phyloP scores from a whole-genome alignment of 92 coral and sea anemone genomes.

The Heteractis magnifica region DNA sequence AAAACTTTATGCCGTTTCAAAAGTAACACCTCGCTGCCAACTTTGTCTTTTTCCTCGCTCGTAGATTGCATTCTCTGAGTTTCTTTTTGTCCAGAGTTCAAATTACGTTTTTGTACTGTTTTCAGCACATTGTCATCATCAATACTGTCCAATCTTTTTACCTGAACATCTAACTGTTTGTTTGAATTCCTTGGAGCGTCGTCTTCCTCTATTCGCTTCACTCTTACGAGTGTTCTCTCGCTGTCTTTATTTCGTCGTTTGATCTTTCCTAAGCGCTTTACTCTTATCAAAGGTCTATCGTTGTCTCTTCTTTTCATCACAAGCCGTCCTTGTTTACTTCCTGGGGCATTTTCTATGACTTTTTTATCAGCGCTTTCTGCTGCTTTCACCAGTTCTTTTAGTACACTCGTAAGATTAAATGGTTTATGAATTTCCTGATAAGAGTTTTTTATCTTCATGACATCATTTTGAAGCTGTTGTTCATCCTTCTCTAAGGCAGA shows the following conservation, averaged over 20 bases:
- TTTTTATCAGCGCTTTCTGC: not conserved
- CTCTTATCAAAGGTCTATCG: slow-evolving; percentile 9
- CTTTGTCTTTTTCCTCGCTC: too few species aligned
- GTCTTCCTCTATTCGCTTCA: slow-evolving; percentile 18
- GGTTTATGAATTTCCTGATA: not conserved
- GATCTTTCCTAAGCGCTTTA: not conserved
- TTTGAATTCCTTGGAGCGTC: not conserved
- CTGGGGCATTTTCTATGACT: not conserved
- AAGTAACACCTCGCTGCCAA: too few species aligned
- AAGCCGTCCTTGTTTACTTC: not conserved
- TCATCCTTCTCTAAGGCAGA: slow-evolving; percentile 29
- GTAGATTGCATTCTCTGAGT: too few species aligned
- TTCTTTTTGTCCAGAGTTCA: too few species aligned
- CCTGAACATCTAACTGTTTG: slow-evolving; percentile 42
- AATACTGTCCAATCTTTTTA: slow-evolving; percentile 51
- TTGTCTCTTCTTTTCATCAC: not conserved
- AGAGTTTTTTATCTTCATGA: not conserved
- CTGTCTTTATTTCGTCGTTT: slow-evolving; percentile 6
- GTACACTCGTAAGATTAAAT: slow-evolving; percentile 22
- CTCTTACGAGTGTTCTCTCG: slow-evolving; percentile 17
- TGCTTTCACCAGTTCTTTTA: slow-evolving; percentile 20
- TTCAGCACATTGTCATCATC: not conserved
- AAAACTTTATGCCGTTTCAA: too few species aligned
- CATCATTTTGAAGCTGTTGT: slow-evolving; percentile 10
- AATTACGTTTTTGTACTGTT: slow-evolving; percentile 5